These are phyloP conservation scores for Gila orcuttii DNA, from an alignment of 2,113 vertebrate species.

Conservation along the genomic window DNA sequence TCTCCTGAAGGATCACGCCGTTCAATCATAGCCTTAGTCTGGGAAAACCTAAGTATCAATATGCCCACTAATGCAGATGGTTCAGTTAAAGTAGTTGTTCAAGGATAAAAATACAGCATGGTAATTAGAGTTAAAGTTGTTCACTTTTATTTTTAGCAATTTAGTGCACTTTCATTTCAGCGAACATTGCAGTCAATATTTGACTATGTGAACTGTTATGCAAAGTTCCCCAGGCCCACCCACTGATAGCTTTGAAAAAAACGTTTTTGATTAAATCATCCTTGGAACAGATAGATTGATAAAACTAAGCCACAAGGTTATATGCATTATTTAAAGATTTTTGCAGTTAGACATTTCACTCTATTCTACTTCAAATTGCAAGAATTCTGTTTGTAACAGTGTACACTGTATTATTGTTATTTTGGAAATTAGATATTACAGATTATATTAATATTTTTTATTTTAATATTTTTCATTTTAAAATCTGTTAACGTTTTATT, in stretches of 20 bases:
- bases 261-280: not conserved
- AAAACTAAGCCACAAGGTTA: not conserved
- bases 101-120: not conserved
- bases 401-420: too few species aligned
- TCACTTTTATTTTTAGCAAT: constrained; percentile 6
- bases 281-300: not conserved
- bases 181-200: not conserved
- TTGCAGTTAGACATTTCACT: not conserved
- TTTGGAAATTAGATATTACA: not conserved
- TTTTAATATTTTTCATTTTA: not conserved
- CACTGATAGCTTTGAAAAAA: not conserved
- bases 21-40: not conserved
- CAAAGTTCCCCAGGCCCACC: not conserved
- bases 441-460: not conserved
- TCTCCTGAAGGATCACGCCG: not conserved
- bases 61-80: not conserved
- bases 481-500: not conserved
- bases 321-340: not conserved
- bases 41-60: not conserved
- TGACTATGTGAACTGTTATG: not conserved
- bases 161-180: not conserved
- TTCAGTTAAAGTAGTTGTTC: not conserved
- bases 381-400: not conserved
- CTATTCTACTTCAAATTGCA: not conserved
- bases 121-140: not conserved